Conservation (phyloP, 2,113 vertebrate species). For the Hystrix cristata region DNA sequence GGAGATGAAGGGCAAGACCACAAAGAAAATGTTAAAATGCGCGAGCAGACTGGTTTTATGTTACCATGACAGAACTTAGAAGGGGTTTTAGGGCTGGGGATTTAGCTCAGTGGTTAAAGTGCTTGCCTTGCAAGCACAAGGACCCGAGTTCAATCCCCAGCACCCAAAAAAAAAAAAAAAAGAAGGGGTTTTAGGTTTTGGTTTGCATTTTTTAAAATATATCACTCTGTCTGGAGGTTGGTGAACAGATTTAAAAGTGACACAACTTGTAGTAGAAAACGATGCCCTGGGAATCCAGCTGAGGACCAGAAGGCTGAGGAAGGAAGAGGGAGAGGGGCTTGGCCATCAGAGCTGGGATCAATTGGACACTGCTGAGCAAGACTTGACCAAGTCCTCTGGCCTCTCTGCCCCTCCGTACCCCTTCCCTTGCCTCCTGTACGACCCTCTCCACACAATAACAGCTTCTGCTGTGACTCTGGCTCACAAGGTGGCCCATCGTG, state of each 20-base stretch:
- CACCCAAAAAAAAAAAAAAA: too few species aligned
- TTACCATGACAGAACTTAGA: background rate
- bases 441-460: background rate
- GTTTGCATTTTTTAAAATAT: background rate
- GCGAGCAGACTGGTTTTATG: background rate
- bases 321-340: background rate
- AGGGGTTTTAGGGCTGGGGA: background rate
- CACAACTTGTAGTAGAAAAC: background rate
- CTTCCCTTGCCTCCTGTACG: background rate
- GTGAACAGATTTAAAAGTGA: background rate
- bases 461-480: background rate
- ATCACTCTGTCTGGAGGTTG: background rate
- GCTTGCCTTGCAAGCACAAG: too few species aligned
- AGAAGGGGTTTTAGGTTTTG: background rate
- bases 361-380: accelerated
- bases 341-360: background rate
- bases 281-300: background rate
- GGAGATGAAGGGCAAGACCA: background rate
- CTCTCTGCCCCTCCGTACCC: background rate
- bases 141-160: too few species aligned
- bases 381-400: background rate
- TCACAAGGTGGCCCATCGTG: background rate
- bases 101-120: too few species aligned
- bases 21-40: background rate
- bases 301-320: background rate